A percentile compares a stretch with the other conserved stretches of the same genome.
Evolutionary conservation across 2,113 vertebrate species (phyloP).

Genomic region (Tragulus kanchil): DNA sequence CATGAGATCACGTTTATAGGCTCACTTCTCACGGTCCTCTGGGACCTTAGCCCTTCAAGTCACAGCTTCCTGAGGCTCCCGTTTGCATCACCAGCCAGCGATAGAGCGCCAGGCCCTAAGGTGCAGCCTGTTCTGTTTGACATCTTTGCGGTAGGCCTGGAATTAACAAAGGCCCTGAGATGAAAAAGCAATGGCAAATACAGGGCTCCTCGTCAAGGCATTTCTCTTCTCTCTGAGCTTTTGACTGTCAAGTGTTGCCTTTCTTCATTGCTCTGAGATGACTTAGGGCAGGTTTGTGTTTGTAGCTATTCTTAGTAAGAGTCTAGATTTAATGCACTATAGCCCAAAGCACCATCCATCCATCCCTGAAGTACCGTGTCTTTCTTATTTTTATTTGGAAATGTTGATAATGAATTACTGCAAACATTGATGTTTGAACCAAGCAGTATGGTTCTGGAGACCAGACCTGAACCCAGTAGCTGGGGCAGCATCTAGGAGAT

Average conservation of each 20-base stretch:
- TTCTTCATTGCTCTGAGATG: background rate
- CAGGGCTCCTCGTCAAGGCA: background rate
- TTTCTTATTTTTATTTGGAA: slow-evolving; percentile 10
- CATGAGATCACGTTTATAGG: background rate
- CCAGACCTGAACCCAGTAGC: background rate
- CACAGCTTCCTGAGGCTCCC: background rate
- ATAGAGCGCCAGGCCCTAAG: background rate
- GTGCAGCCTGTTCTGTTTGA: background rate
- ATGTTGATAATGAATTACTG: background rate
- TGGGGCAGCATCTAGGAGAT: background rate
- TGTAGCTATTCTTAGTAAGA: background rate
- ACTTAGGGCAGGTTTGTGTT: background rate
- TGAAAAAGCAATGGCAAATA: background rate
- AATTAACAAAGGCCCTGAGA: background rate
- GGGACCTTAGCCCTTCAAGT: background rate
- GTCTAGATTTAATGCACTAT: background rate
- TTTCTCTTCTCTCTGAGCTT: background rate
- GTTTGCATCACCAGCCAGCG: background rate
- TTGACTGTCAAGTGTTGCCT: background rate
- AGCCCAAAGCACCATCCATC: background rate
- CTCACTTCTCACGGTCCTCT: background rate
- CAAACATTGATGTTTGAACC: background rate
- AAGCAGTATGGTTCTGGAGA: background rate
- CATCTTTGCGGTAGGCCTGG: background rate
- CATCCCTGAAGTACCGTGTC: background rate